Conservation (phyloP, 1,140 invertebrate species). For the Contarinia nasturtii region DNA sequence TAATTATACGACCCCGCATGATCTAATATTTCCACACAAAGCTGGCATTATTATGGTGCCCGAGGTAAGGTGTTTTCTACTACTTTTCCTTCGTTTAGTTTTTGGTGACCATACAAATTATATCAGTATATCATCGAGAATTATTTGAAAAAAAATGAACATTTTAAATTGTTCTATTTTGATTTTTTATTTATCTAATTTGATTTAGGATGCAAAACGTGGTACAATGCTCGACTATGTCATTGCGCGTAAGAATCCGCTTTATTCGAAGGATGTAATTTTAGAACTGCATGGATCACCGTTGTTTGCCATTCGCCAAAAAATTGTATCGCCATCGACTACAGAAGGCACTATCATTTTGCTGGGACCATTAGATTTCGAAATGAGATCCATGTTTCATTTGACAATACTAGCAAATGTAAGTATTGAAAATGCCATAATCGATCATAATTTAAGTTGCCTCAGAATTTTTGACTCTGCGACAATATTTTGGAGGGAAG, state of each 20-base stretch:
- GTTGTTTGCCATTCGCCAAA: slow-evolving; percentile 55
- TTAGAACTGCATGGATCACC: slow-evolving; percentile 60
- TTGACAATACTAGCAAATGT: slow-evolving; percentile 64
- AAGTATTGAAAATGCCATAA: slow-evolving; percentile 27
- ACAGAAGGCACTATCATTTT: slow-evolving; percentile 58
- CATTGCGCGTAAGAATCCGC: slow-evolving; percentile 54
- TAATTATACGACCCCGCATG: slow-evolving; percentile 54
- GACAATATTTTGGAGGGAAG: no score
- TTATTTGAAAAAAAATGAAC: neutral
- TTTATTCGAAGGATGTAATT: slow-evolving; percentile 52
- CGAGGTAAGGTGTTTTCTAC: slow-evolving; percentile 36
- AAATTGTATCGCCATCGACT: slow-evolving; percentile 46
- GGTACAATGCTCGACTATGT: slow-evolving; percentile 65
- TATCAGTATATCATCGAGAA: neutral
- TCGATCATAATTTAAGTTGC: no score
- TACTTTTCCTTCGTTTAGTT: neutral
- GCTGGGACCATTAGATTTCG: slow-evolving; percentile 59
- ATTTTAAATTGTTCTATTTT: neutral
- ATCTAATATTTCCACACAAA: slow-evolving; percentile 66
- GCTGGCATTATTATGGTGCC: slow-evolving; percentile 59
- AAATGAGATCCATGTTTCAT: slow-evolving; percentile 65
- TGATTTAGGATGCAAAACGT: slow-evolving; percentile 48
- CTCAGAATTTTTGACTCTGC: no score
- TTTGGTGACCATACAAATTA: neutral
- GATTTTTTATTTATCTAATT: slow-evolving; percentile 6